A percentile compares a stretch with the other conserved stretches of the same genome.
Evolutionary conservation across 1,140 invertebrate species (phyloP).

Genomic region (Conus betulinus): DNA sequence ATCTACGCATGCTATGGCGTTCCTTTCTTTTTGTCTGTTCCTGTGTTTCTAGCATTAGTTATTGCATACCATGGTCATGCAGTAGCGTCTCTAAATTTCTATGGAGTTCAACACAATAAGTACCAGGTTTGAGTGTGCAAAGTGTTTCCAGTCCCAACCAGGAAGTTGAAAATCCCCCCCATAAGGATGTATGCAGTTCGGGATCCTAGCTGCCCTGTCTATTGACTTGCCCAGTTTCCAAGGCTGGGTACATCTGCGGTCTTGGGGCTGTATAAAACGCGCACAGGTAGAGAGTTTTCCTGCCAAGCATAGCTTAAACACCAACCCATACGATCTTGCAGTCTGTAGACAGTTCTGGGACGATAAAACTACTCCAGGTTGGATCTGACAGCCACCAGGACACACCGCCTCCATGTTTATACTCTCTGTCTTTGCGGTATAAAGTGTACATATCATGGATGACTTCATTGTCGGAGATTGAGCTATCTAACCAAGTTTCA

Average conservation of each 20-base stretch:
- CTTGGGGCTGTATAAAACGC: not conserved
- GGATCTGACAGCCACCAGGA: not conserved
- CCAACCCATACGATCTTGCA: not conserved
- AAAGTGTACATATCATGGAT: not conserved
- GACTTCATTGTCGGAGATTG: not conserved
- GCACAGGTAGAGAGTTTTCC: not conserved
- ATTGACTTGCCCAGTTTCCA: not conserved
- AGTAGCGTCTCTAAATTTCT: not conserved
- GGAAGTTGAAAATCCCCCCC: constrained; percentile 6
- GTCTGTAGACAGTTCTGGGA: not conserved
- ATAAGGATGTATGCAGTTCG: not conserved
- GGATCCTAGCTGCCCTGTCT: not conserved
- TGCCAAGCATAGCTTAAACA: not conserved
- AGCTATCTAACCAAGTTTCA: not conserved
- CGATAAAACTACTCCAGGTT: not conserved
- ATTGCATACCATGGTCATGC: not conserved
- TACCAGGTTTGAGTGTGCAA: not conserved
- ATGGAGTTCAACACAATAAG: not conserved
- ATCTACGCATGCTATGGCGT: not conserved
- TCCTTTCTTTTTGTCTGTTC: not conserved
- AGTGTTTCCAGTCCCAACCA: constrained; percentile 2
- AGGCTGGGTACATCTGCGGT: not conserved
- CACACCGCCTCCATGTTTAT: not conserved
- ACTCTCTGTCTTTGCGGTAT: not conserved
- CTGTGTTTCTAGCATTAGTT: not conserved